phyloP scores from a whole-genome alignment of 2,797 vertebrate species.

The Poecilia velifera region DNA sequence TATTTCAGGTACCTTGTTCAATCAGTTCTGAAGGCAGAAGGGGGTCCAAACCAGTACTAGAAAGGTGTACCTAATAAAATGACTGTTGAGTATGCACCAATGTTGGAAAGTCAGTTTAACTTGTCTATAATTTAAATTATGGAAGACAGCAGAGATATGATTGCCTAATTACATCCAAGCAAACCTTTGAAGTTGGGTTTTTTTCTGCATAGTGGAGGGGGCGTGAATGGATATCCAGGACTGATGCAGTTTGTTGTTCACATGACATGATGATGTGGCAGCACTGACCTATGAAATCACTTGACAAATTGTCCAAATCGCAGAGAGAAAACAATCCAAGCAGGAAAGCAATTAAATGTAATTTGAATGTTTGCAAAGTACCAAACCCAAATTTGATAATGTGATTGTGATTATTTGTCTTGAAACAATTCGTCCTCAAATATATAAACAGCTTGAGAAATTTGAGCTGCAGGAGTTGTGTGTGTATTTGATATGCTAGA shows the following conservation, averaged over 20 bases:
- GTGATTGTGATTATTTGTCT: neutral
- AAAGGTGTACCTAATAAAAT: no score
- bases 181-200: neutral
- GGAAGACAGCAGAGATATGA: no score
- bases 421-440: neutral
- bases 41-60: no score
- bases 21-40: no score
- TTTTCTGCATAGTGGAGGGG: neutral
- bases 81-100: no score
- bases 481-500: constrained; percentile 1
- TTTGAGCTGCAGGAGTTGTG: neutral
- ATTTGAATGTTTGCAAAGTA: constrained; percentile 8
- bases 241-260: constrained; percentile 7
- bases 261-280: neutral
- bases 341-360: neutral
- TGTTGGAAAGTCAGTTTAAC: no score
- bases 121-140: no score
- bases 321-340: neutral
- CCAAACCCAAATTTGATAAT: neutral
- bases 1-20: no score
- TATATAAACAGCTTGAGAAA: constrained; percentile 11
- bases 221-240: constrained; percentile 16
- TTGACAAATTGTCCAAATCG: constrained; percentile 34
- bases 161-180: neutral
- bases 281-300: constrained; percentile 21